These are phyloP conservation scores for Zenarchopterus dispar DNA, from an alignment of 2,797 vertebrate genomes.

Conservation along the genomic window DNA sequence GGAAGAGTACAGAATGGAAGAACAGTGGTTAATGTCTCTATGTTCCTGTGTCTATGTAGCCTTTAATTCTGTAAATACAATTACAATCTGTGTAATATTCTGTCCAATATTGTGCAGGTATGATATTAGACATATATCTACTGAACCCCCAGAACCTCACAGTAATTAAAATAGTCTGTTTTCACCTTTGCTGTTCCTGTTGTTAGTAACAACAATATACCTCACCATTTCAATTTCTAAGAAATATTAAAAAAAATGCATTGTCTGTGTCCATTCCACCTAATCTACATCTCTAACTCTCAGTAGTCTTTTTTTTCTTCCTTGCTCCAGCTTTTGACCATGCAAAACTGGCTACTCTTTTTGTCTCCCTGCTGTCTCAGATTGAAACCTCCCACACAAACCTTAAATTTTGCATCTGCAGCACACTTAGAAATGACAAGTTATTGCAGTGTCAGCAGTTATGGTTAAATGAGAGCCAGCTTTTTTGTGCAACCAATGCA, in stretches of 20 bases:
- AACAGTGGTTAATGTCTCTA: constrained; percentile 53
- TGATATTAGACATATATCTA: background rate
- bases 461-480: constrained; percentile 45
- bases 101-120: constrained; percentile 11
- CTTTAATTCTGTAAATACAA: constrained; percentile 44
- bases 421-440: constrained; percentile 46
- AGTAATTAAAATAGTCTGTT: too few relatives aligned
- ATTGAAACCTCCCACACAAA: constrained; percentile 53
- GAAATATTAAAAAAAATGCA: too few relatives aligned
- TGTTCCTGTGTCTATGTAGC: constrained; percentile 43
- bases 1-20: constrained; percentile 48
- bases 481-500: constrained; percentile 9
- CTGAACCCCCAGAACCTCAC: background rate
- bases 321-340: constrained; percentile 30
- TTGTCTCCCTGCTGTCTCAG: constrained; percentile 28
- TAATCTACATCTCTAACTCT: too few relatives aligned
- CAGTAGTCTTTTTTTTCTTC: too few relatives aligned
- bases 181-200: too few relatives aligned
- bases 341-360: constrained; percentile 22
- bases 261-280: too few relatives aligned
- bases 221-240: too few relatives aligned
- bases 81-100: constrained; percentile 38
- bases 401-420: constrained; percentile 40
- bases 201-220: too few relatives aligned
- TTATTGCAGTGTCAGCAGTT: constrained; percentile 42